Evolutionary conservation across 92 coral and sea anemone species (phyloP), one percentile per base, ranked within the genome.

Genomic region (Anthopleura xanthogrammica): DNA sequence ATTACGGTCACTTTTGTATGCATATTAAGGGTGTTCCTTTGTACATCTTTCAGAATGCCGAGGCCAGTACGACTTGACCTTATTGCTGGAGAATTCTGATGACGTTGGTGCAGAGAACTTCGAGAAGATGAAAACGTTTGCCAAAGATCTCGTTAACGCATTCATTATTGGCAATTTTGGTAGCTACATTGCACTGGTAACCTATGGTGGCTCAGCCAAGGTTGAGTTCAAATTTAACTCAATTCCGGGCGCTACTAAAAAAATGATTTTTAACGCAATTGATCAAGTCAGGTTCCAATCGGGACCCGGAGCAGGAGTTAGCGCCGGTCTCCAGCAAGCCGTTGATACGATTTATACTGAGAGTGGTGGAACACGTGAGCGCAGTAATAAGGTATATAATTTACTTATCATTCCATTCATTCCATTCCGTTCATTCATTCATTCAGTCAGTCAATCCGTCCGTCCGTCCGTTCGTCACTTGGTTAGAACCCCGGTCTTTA

Each of bases 151-250:
- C 19, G 75, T 91, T 39, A 85, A 83, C 77, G 94, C 92, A 1
- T 93, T 93, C 46, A 80, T 83, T 9, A 80, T 93, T 40, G 20
- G 71, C 5, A 81, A 75, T 16, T 48, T 55, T 22, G 90, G 86
- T 39, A 85, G 95, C 5, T 93, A 85, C 4, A 93, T 91, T 42
- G 91, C 95, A 41, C 24, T 89, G 23, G 88, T 91, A 29, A 89
- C 89, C 20, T 91, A 84, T 48, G 93, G 97, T 16, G 48, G 82
- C 76, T 23, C 81, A n/a, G 78, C 89, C 12, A 77, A 89, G 24
- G 89, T 89, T 12, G 80, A 93, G 39, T 78, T 79, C 75, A 91
- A 88, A 16, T 86, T 93, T 10, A 79, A 91, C 65, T 80, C 94
- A 14, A 75, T 82, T 76, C 79, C 74, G 9, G 95, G 91, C 22